A percentile compares a stretch with the other conserved stretches of the same genome.
Evolutionary conservation across 2,888 invertebrate genomes (phyloP).

Genomic region (Catocala fraxini): DNA sequence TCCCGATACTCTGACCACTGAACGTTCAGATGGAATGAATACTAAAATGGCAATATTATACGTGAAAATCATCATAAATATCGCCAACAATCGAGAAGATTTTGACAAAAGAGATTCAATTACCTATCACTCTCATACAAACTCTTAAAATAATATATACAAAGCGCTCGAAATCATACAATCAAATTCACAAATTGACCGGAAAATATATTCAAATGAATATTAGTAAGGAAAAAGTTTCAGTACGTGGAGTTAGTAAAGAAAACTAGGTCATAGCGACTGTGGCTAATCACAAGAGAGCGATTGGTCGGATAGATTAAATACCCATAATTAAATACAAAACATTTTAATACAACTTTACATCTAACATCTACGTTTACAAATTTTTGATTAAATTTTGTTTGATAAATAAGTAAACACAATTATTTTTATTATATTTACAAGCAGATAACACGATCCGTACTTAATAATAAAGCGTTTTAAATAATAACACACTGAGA

Average conservation of each 20-base stretch:
- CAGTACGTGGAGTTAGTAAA: slow-evolving; percentile 69
- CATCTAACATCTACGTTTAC: slow-evolving; percentile 86
- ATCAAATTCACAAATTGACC: slow-evolving; percentile 70
- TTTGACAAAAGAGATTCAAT: slow-evolving; percentile 82
- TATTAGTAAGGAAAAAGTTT: slow-evolving; percentile 64
- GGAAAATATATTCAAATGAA: slow-evolving; percentile 66
- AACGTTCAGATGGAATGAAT: slow-evolving; percentile 31
- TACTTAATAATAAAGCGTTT: slow-evolving; percentile 85
- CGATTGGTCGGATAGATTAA: slow-evolving; percentile 82
- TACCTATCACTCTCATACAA: slow-evolving; percentile 83
- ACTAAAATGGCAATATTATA: slow-evolving; percentile 46
- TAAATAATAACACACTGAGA: slow-evolving; percentile 88
- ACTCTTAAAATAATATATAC: slow-evolving; percentile 87
- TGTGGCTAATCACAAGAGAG: slow-evolving; percentile 84
- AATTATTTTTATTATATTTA: slow-evolving; percentile 83
- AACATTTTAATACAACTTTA: slow-evolving; percentile 86
- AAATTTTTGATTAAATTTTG: slow-evolving; percentile 79
- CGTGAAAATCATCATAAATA: slow-evolving; percentile 53
- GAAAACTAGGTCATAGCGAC: slow-evolving; percentile 73
- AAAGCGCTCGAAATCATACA: slow-evolving; percentile 83
- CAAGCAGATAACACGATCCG: slow-evolving; percentile 85
- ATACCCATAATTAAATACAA: slow-evolving; percentile 86
- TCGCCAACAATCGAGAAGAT: slow-evolving; percentile 65
- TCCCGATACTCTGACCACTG: slow-evolving; percentile 32
- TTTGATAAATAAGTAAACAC: slow-evolving; percentile 87